These are phyloP conservation scores for Notarius lentiginosus DNA, from an alignment of 2,113 vertebrate species.

Conservation along the genomic window DNA sequence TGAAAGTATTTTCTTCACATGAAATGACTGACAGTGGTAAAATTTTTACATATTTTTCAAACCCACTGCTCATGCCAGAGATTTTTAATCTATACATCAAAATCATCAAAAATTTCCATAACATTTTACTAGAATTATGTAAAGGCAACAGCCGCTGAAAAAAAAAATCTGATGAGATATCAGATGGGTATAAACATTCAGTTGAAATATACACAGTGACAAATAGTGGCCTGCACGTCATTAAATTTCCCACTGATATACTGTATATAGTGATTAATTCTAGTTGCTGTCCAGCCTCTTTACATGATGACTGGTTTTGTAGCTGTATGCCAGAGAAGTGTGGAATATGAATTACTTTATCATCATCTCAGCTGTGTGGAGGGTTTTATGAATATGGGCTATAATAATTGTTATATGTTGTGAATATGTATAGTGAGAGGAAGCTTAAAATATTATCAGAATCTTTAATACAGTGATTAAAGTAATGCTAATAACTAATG, in stretches of 20 bases:
- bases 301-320: constrained; percentile 30
- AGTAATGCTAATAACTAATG: background rate
- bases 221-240: constrained; percentile 19
- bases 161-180: background rate
- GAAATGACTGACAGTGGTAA: background rate
- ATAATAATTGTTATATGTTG: background rate
- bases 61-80: background rate
- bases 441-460: background rate
- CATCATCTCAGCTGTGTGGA: background rate
- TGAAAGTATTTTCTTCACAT: background rate
- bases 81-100: background rate
- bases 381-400: background rate
- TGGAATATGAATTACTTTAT: constrained; percentile 15
- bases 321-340: background rate
- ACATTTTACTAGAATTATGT: background rate
- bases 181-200: background rate
- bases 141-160: background rate
- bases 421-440: background rate
- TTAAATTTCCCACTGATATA: constrained; percentile 33
- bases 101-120: background rate
- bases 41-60: background rate
- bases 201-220: background rate
- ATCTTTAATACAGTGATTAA: background rate
- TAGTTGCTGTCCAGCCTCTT: constrained; percentile 38
- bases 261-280: constrained; percentile 29